Evolutionary conservation across 2,797 vertebrate genomes (phyloP).

Genomic region (Urosaurus nigricauda): DNA sequence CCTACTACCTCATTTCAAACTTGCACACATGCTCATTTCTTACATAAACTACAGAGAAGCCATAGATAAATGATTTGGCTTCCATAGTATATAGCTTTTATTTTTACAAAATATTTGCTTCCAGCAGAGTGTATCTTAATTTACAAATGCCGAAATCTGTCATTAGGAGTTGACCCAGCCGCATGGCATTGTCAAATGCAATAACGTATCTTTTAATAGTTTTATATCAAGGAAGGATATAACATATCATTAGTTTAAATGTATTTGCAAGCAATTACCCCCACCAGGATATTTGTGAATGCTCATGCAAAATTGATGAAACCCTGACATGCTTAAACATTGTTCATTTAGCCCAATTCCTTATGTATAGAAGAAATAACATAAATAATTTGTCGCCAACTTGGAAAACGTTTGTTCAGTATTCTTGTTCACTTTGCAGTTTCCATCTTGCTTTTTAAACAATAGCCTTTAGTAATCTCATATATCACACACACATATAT

Average conservation of each 20-base stretch:
- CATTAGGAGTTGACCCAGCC: conserved; percentile 87
- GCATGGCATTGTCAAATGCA: conserved; percentile 85
- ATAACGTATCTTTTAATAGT: conserved; percentile 87
- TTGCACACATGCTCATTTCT: conserved; percentile 41
- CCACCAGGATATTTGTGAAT: conserved; percentile 86
- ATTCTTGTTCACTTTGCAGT: conserved; percentile 77
- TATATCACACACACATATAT: conserved; percentile 1
- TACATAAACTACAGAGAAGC: conserved; percentile 70
- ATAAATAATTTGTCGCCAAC: conserved; percentile 83
- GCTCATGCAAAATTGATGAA: conserved; percentile 86
- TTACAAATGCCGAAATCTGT: conserved; percentile 83
- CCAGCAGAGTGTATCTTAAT: conserved; percentile 84
- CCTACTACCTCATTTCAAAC: conserved; percentile 2
- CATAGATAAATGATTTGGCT: conserved; percentile 80
- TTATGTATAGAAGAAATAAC: conserved; percentile 85
- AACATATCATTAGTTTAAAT: conserved; percentile 89
- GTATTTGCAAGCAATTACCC: conserved; percentile 88
- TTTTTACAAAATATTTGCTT: conserved; percentile 87
- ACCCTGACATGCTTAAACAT: conserved; percentile 86
- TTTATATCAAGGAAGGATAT: conserved; percentile 87
- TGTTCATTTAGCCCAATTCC: conserved; percentile 85
- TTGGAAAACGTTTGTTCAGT: conserved; percentile 76
- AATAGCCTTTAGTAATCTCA: conserved; percentile 82
- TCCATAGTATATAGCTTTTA: conserved; percentile 79
- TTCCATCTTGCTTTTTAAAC: conserved; percentile 79